Evolutionary conservation across 2,113 vertebrate species (phyloP).

Genomic region (Oxygymnocypris stewartii): DNA sequence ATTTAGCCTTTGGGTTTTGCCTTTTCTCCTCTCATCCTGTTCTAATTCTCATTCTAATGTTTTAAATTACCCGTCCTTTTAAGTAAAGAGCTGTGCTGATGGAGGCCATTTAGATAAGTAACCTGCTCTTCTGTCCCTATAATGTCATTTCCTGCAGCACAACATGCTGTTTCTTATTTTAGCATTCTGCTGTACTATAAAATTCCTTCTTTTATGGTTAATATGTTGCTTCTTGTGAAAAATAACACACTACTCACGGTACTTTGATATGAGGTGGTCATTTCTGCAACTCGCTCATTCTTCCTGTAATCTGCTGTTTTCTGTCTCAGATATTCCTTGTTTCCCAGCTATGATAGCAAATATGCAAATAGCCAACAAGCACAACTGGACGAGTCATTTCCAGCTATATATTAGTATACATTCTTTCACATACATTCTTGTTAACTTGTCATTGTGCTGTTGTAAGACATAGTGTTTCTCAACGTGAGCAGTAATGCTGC

Average conservation of each 20-base stretch:
- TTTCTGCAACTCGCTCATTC: neutral
- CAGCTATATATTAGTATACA: neutral
- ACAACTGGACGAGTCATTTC: neutral
- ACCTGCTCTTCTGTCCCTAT: slow-evolving; percentile 8
- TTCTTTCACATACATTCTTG: neutral
- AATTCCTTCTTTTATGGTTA: neutral
- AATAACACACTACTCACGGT: neutral
- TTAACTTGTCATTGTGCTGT: neutral
- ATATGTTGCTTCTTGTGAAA: neutral
- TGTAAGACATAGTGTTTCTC: neutral
- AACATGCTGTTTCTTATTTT: slow-evolving; percentile 8
- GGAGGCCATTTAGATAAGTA: slow-evolving; percentile 26
- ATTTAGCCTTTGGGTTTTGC: slow-evolving; percentile 59
- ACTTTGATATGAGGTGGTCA: neutral
- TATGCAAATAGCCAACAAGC: neutral
- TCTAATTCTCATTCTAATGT: slow-evolving; percentile 31
- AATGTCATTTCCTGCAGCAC: neutral
- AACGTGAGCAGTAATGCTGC: neutral
- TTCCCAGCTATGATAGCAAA: neutral
- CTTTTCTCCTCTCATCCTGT: slow-evolving; percentile 35
- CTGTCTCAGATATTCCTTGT: neutral
- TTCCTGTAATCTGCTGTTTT: neutral
- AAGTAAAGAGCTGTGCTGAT: slow-evolving; percentile 37
- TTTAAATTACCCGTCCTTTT: slow-evolving; percentile 42
- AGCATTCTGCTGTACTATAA: neutral